phyloP scores from a whole-genome alignment of 2,113 vertebrate genomes.

The Myrmecophaga tridactyla region DNA sequence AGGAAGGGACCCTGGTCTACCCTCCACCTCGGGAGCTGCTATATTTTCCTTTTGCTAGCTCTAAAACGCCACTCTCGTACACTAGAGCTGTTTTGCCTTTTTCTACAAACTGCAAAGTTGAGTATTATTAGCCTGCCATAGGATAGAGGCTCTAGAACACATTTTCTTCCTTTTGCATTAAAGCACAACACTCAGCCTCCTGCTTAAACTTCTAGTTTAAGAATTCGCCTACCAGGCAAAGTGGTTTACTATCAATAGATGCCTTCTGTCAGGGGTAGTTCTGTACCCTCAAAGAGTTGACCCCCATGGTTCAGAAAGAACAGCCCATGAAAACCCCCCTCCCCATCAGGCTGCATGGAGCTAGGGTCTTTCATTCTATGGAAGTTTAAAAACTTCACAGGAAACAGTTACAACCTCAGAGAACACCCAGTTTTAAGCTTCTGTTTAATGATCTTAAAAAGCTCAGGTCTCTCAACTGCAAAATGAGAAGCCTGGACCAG shows the following conservation, averaged over 20 bases:
- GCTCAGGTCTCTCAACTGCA: neutral
- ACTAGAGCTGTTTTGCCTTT: neutral
- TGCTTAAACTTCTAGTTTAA: constrained; percentile 55
- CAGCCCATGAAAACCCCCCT: neutral
- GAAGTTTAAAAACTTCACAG: neutral
- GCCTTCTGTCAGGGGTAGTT: constrained; percentile 1
- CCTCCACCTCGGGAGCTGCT: neutral
- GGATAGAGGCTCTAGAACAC: neutral
- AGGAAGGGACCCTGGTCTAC: neutral
- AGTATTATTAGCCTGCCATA: neutral
- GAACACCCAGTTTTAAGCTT: neutral
- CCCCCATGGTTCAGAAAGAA: neutral
- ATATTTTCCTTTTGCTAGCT: neutral
- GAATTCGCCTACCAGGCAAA: constrained; percentile 12
- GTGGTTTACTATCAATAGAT: constrained; percentile 2
- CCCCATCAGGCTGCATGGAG: neutral
- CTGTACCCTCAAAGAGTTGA: neutral
- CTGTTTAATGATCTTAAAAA: neutral
- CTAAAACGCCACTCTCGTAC: neutral
- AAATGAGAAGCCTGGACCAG: neutral
- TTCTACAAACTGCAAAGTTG: neutral
- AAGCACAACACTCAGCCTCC: neutral
- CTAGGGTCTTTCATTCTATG: neutral
- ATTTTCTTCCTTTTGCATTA: constrained; percentile 32
- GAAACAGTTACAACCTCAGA: neutral